A percentile compares a stretch with the other conserved stretches of the same genome.
Evolutionary conservation across 2,888 invertebrate genomes (phyloP).

Genomic region (Agrilus biguttatus): DNA sequence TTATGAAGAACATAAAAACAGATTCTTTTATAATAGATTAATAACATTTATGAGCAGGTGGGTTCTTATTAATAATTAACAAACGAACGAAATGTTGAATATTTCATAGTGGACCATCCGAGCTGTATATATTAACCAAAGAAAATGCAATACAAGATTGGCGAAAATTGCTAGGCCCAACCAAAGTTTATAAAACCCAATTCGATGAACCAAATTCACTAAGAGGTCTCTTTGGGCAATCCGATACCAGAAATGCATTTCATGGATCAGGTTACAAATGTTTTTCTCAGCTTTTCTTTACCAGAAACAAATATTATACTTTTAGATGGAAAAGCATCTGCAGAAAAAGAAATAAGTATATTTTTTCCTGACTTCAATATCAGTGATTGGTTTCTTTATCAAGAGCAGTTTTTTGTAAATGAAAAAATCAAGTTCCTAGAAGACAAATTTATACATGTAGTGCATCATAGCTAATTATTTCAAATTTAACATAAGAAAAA

Average conservation of each 20-base stretch:
- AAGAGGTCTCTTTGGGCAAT: constrained; percentile 72
- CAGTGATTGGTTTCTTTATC: constrained; percentile 40
- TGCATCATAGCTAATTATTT: too few species aligned
- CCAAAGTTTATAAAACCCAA: constrained; percentile 71
- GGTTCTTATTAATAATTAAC: constrained; percentile 5
- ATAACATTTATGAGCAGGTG: constrained; percentile 72
- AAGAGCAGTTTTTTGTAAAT: constrained; percentile 29
- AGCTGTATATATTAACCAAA: constrained; percentile 63
- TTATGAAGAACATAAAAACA: constrained; percentile 67
- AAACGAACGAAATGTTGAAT: background rate
- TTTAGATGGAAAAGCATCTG: constrained; percentile 63
- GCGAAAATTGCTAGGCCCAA: constrained; percentile 79
- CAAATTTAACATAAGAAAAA: too few species aligned
- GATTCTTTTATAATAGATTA: constrained; percentile 73
- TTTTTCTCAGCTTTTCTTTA: background rate
- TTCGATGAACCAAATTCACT: constrained; percentile 65
- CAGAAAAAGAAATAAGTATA: constrained; percentile 60
- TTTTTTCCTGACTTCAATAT: constrained; percentile 73
- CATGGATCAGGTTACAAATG: constrained; percentile 69
- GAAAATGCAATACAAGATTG: constrained; percentile 64
- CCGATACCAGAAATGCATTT: constrained; percentile 87
- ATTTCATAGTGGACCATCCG: constrained; percentile 65
- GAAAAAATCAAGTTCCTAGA: constrained; percentile 40
- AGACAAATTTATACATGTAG: constrained; percentile 36
- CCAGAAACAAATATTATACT: constrained; percentile 12